Base-by-base conservation (phyloP, 2,797 vertebrate species). In the Malurus leucopterus region DNA sequence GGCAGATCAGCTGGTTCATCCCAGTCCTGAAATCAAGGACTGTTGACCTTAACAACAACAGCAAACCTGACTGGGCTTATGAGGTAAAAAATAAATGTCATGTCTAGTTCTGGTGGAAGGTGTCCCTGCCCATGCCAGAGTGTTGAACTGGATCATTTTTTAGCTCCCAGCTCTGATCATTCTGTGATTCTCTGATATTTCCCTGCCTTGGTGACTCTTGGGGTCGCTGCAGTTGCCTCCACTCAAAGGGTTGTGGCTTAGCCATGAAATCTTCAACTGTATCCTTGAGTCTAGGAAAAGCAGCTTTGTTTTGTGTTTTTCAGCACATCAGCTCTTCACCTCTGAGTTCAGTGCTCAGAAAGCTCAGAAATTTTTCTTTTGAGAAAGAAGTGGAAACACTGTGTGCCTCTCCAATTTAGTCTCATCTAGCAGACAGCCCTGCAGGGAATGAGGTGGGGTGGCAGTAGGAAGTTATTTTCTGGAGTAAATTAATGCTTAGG, bases 1-100 rank as follows among this genome's bases (percentile, higher is more conserved):
- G 36, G 15, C 0, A 1, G 34, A 14, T 81, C 34, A 15, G n/a
- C 49, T 64, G 27, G 41, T 64, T 43, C 0, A 1, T 79, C 49
- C 27, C 18, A 40, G 30, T 21, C 26, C 30, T 15, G 13, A 63
- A 7, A 16, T 26, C 27, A 47, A 74, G 57, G 26, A n/a, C n/a
- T n/a, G n/a, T n/a, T n/a, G n/a, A n/a, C 50, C 40, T 84, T 47
- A 13, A 51, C 32, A 36, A 5, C 26, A 32, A 3, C 34, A 64
- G 50, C n/a, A 30, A 15, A n/a, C 17, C 17, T 10, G 6, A 5
- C 34, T 68, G 7, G 50, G 54, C 21, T 36, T 36, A 36, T 36
- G 12, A 36, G 36, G 36, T 36, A 54, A 55, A 55, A 13, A 27
- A 20, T 5, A 13, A 84, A 54, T 7, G 22, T 55, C 12, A 9